Evolutionary conservation across 1,140 invertebrate genomes (phyloP).

Genomic region (Drosophila burlai): DNA sequence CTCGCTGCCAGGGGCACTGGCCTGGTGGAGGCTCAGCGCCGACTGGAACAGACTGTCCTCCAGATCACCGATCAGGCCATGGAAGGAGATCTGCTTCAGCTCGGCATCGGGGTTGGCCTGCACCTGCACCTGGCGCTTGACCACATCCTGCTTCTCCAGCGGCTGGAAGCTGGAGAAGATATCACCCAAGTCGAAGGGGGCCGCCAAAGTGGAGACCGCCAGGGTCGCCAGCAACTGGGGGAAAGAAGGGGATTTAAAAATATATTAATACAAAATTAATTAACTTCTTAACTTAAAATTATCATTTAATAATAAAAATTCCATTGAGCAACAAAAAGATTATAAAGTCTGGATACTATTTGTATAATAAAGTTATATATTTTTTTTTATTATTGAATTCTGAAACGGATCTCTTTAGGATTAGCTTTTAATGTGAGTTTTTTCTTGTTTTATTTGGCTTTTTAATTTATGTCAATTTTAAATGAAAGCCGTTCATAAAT

Average conservation of each 20-base stretch:
- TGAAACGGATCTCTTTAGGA: not conserved
- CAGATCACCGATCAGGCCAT: constrained; percentile 70
- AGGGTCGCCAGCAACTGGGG: constrained; percentile 43
- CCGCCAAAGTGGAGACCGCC: constrained; percentile 34
- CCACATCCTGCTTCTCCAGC: constrained; percentile 52
- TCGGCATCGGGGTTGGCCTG: constrained; percentile 57
- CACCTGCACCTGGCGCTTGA: constrained; percentile 73
- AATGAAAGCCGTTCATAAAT: not conserved
- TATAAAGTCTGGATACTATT: too few relatives aligned
- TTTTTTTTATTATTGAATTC: not conserved
- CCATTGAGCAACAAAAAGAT: too few relatives aligned
- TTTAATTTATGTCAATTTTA: not conserved
- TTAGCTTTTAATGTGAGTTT: not conserved
- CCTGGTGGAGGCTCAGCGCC: constrained; percentile 61
- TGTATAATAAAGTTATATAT: not conserved
- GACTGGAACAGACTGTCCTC: constrained; percentile 77
- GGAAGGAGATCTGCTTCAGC: constrained; percentile 75
- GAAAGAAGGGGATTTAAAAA: not conserved
- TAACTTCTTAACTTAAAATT: too few relatives aligned
- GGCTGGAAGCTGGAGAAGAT: constrained; percentile 50
- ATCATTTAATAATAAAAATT: too few relatives aligned
- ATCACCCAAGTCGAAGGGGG: constrained; percentile 58
- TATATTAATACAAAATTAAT: too few relatives aligned
- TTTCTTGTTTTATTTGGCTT: not conserved
- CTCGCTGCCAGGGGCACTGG: constrained; percentile 42